Evolutionary conservation across 1,140 invertebrate genomes (phyloP).

Genomic region (Centruroides vittatus): DNA sequence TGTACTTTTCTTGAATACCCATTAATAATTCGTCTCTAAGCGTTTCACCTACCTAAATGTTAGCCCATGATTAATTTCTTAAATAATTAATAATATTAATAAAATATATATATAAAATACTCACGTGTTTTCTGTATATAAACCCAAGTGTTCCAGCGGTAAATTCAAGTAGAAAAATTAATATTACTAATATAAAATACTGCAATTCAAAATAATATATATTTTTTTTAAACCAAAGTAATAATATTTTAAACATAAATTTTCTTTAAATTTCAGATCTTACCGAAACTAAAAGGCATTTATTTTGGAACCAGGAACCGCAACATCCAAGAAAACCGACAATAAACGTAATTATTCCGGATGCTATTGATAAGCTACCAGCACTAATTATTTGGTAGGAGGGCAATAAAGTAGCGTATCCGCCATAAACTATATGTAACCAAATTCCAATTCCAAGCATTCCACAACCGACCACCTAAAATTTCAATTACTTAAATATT

Average conservation of each 20-base stretch:
- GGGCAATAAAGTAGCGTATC: conserved; percentile 51
- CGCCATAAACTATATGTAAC: conserved; percentile 48
- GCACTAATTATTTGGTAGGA: conserved; percentile 51
- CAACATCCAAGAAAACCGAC: conserved; percentile 66
- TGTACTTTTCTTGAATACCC: conserved; percentile 53
- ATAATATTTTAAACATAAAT: not conserved
- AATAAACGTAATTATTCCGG: conserved; percentile 51
- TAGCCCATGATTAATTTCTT: too few species aligned
- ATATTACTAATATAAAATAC: conserved; percentile 66
- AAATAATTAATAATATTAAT: not conserved
- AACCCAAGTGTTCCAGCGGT: conserved; percentile 59
- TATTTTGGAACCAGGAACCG: conserved; percentile 62
- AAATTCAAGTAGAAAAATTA: conserved; percentile 63
- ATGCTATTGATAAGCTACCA: conserved; percentile 48
- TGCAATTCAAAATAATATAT: conserved; percentile 28
- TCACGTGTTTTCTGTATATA: conserved; percentile 52
- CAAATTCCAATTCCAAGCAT: conserved; percentile 57
- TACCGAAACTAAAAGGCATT: conserved; percentile 57
- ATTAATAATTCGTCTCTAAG: conserved; percentile 47
- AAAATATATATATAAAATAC: conserved; percentile 14
- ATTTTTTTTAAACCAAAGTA: too few species aligned
- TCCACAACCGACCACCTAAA: conserved; percentile 55
- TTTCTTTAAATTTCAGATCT: conserved; percentile 23
- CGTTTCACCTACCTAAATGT: conserved; percentile 26
- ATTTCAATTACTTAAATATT: conserved; percentile 16